Base-by-base conservation (phyloP, 1,140 invertebrate species). In the Brachionus calyciflorus region DNA sequence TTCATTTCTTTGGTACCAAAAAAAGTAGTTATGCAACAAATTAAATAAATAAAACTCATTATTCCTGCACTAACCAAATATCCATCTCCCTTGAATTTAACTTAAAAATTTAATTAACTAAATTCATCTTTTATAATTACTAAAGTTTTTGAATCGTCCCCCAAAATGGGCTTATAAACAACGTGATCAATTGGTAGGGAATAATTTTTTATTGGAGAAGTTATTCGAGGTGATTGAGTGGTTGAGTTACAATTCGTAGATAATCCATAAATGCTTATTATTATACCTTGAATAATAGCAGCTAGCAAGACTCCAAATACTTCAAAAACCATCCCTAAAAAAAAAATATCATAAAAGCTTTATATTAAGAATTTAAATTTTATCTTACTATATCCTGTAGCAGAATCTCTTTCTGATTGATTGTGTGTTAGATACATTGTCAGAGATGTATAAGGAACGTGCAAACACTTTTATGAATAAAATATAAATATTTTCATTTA, bases 361-460 rank as follows among this genome's bases (percentile, higher is more conserved):
- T 30, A 14, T 7, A 46, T n/a, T n/a, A 10, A 14, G 14, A 24
- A 40, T 14, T 7, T 21, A 65, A 28, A 40, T 40, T 75, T 75
- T 28, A 28, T 77, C 80, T 81, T 79, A 82, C 83, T 77, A 48
- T 80, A 82, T 21, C 81, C 80, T 69, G 83, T 84, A 7, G 80
- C 79, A 5, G 80, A 80, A 70, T 84, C 83, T 77, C 82, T 79
- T 44, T 83, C 81, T 44, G 80, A 79, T 69, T 82, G 81, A 24
- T 80, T 78, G 57, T 78, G 78, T 24, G 80, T 81, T 9, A 84
- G 79, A 28, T 80, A 80, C 83, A 84, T 84, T 1, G 82, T 83
- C 55, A 83, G 55, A 1, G 83, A 80, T 24, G 82, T 83, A 78
- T 83, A 84, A 17, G 83, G 83, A 12, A 84, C 82, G 68, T 83